A percentile compares a stretch with the other conserved stretches of the same genome.
Evolutionary conservation across 1,140 invertebrate species (phyloP).

Genomic region (Sitobion miscanthi): DNA sequence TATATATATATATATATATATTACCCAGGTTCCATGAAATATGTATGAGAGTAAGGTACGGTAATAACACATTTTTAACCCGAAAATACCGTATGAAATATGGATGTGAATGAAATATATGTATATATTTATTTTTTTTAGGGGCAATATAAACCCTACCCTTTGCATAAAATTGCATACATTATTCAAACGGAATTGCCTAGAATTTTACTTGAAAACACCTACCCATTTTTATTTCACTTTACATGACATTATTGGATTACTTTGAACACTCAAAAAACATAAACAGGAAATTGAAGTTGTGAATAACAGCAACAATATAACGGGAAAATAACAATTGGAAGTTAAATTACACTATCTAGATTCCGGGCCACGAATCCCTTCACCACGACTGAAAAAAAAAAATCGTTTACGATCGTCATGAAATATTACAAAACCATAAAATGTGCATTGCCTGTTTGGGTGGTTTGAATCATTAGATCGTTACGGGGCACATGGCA

Average conservation of each 20-base stretch:
- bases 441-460: background rate
- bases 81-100: slow-evolving; percentile 52
- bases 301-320: background rate
- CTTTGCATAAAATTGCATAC: slow-evolving; percentile 55
- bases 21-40: background rate
- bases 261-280: slow-evolving; percentile 49
- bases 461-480: background rate
- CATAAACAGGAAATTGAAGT: slow-evolving; percentile 53
- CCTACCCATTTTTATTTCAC: slow-evolving; percentile 52
- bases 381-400: background rate
- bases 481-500: background rate
- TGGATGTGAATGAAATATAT: slow-evolving; percentile 21
- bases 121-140: slow-evolving; percentile 35
- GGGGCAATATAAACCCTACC: slow-evolving; percentile 49
- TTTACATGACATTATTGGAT: slow-evolving; percentile 54
- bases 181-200: slow-evolving; percentile 56
- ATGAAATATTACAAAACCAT: slow-evolving; percentile 9
- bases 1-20: background rate
- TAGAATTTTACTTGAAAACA: slow-evolving; percentile 51
- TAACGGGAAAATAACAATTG: slow-evolving; percentile 29
- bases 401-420: slow-evolving; percentile 1
- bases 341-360: slow-evolving; percentile 37
- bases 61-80: slow-evolving; percentile 52
- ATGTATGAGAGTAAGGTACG: slow-evolving; percentile 31
- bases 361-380: background rate